Evolutionary conservation across 1,140 invertebrate species (phyloP), one percentile per base, ranked within the genome.

Genomic region (Drosophila oshimai): DNA sequence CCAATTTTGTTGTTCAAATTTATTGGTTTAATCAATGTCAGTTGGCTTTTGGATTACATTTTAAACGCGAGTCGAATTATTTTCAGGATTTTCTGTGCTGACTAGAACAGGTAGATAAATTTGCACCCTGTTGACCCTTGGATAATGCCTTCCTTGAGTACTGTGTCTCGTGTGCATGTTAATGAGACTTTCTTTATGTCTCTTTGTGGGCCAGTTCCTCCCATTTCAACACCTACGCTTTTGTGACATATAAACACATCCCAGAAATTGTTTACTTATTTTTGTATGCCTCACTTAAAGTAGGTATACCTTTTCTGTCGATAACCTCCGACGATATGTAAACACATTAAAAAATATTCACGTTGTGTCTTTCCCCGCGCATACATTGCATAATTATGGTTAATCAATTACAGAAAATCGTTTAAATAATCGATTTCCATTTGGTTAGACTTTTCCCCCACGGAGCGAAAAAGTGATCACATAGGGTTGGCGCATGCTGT

Each of bases 51-150:
- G n/a, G n/a, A n/a, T n/a, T n/a, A n/a, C n/a, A n/a, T n/a, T n/a
- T n/a, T 4, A 1, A 20, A 12, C 7, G 1, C 28, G 3, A 3
- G 12, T 9, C 2, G 1, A 9, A 20, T n/a, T 6, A 20, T 15
- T 15, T 9, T 0, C 4, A 28, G 0, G 1, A n/a, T n/a, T n/a
- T n/a, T n/a, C n/a, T 17, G 31, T 64, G 61, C 18, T 64, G 42
- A 26, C 34, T 0, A 65, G 33, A 65, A 42, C 53, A 24, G 53
- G 28, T 39, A 31, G 3, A 33, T 65, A 6, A 31, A 41, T 64
- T 42, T 57, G 53, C 29, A 46, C 53, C 29, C 31, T 12, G 26
- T 64, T 65, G 61, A 65, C 42, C 61, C 61, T 49, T 49, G 33
- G n/a, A 15, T 33, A 20, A 60, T 22, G 54, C 24, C 44, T 41